Conservation (phyloP, 2,888 invertebrate species). For the Phengaris alcon region DNA sequence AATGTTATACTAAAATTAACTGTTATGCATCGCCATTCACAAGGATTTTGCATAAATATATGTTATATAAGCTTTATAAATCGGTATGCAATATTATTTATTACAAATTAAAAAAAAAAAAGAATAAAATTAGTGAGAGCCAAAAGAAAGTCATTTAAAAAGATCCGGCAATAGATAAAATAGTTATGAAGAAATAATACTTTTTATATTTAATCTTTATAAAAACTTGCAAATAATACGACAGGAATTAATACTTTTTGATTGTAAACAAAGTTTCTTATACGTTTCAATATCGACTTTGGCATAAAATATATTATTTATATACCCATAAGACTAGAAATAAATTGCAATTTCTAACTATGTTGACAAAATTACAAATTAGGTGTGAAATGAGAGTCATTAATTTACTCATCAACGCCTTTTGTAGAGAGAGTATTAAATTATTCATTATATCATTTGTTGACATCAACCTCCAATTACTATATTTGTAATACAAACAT, state of each 20-base stretch:
- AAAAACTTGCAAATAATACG: not conserved
- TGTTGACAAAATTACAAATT: constrained; percentile 10
- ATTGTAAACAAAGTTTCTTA: not conserved
- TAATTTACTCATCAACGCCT: not conserved
- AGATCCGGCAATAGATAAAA: constrained; percentile 23
- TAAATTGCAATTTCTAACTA: not conserved
- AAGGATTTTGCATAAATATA: not conserved
- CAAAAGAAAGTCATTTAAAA: constrained; percentile 18
- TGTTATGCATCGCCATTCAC: not conserved
- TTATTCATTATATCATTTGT: not conserved
- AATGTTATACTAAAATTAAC: not conserved
- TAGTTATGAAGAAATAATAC: not conserved
- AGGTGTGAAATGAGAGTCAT: constrained; percentile 1
- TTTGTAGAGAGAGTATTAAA: not conserved
- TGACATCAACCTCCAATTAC: too few species aligned
- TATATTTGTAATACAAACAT: too few species aligned
- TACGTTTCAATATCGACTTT: not conserved
- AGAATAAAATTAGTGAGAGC: constrained; percentile 21
- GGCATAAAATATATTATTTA: not conserved
- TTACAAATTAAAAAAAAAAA: constrained; percentile 4
- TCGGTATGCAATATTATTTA: constrained; percentile 8
- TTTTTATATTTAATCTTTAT: not conserved
- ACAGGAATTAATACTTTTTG: not conserved
- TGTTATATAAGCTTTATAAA: not conserved
- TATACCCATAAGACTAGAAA: not conserved